A percentile compares a stretch with the other conserved stretches of the same genome.
Conservation (phyloP, 2,888 invertebrate species). For the Phortica magna region DNA sequence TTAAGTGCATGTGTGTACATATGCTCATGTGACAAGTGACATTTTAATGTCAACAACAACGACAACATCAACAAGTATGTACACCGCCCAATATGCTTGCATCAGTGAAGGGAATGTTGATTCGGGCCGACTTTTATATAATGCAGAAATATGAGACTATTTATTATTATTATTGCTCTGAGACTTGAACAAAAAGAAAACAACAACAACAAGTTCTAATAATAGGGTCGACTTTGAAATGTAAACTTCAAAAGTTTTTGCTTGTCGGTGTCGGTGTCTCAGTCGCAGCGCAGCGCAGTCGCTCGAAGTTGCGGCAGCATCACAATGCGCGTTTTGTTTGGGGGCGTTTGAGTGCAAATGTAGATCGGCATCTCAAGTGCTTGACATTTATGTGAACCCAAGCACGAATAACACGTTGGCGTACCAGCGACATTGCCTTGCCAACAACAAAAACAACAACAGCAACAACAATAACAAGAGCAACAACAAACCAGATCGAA, state of each 20-base stretch:
- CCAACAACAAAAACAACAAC: neutral
- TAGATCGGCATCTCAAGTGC: slow-evolving; percentile 65
- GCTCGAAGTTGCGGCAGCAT: neutral
- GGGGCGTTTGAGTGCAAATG: slow-evolving; percentile 44
- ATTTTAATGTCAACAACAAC: neutral
- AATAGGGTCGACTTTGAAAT: slow-evolving; percentile 73
- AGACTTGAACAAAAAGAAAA: neutral
- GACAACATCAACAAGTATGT: neutral
- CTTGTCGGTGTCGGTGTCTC: neutral
- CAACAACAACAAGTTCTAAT: slow-evolving; percentile 53
- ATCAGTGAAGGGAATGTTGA: no score
- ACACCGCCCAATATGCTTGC: no score
- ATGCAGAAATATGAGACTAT: neutral
- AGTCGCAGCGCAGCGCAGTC: neutral
- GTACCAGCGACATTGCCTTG: slow-evolving; percentile 41
- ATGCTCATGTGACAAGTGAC: neutral
- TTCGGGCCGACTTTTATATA: no score
- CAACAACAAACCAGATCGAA: neutral
- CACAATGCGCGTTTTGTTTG: neutral
- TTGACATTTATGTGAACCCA: slow-evolving; percentile 72
- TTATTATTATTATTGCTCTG: no score
- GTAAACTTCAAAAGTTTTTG: slow-evolving; percentile 45
- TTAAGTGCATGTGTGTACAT: no score
- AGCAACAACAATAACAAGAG: neutral
- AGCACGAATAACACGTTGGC: slow-evolving; percentile 68